Evolutionary conservation across 2,797 vertebrate species (phyloP).

Genomic region (Gallinago nigripennis): DNA sequence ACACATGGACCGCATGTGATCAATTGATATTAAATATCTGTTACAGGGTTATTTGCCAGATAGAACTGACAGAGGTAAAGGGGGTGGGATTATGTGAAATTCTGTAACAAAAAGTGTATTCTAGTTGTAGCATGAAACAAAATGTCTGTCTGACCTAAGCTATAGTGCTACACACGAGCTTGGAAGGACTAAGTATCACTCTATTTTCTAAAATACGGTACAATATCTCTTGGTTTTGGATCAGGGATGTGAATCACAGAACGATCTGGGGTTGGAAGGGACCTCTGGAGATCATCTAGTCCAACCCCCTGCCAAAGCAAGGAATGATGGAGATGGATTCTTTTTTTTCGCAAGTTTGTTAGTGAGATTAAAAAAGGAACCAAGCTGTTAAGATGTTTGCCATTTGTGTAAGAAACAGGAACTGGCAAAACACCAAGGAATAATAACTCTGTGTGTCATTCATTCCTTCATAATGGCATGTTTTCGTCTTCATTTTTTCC

Average conservation of each 20-base stretch:
- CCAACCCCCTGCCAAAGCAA: too few species aligned
- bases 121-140: background rate
- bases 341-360: background rate
- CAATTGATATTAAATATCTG: background rate
- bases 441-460: background rate
- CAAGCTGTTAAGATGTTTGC: background rate
- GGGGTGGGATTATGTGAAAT: background rate
- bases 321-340: background rate
- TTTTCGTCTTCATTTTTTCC: background rate
- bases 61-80: background rate
- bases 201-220: background rate
- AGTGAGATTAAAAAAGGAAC: background rate
- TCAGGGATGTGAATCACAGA: background rate
- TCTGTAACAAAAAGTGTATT: background rate
- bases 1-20: background rate
- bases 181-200: background rate
- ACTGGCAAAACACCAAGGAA: background rate
- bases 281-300: too few species aligned
- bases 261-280: too few species aligned
- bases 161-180: background rate
- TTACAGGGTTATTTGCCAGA: background rate
- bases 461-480: background rate
- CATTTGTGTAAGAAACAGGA: background rate
- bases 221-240: background rate
- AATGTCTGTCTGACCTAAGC: background rate